Evolutionary conservation across 2,888 invertebrate species (phyloP), one percentile per base, ranked within the genome.

Genomic region (Meiosimyza decipiens): DNA sequence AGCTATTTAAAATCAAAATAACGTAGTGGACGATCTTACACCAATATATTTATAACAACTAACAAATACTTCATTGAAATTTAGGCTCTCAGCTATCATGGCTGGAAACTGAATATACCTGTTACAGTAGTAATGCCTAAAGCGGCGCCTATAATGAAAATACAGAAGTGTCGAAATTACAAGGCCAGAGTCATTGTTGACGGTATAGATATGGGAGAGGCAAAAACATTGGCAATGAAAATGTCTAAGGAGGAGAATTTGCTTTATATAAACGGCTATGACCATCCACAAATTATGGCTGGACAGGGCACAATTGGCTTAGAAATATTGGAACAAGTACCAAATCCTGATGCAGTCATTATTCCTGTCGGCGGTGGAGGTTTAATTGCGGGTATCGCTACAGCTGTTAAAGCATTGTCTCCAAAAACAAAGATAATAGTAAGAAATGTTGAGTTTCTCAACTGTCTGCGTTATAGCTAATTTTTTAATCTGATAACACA

Each of bases 121-220:
- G 91, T 92, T 0, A 95, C 94, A 0, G 95, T 98, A 6, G 95
- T 98, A n/a, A 98, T 98, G 98, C 98, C 98, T 0, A 91, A 92
- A 55, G 92, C 95, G 0, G 98, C 98, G 0, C 97, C 98, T 0
- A 94, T 98, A 73, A 98, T 98, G 96, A 98, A 98, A 88, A 93
- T 98, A 65, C 92, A 95, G 82, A 92, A 94, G 76, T 98, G 98
- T 84, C 91, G 92, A 70, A 92, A 92, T 68, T 94, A 91, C 83
- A 94, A 95, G 7, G 97, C 98, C 1, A 91, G 91, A 64, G 96
- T 98, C 9, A 90, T 98, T 33, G 84, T 87, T 12, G 80, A 84
- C 15, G 98, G 97, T 2, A 88, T 89, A 62, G 93, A 95, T 81
- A 95, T 97, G 92, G 91, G 90, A 55, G 95, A 96, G 86, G 94